These are phyloP conservation scores for Nebria salina DNA, from an alignment of 2,888 invertebrate genomes.

Conservation along the genomic window DNA sequence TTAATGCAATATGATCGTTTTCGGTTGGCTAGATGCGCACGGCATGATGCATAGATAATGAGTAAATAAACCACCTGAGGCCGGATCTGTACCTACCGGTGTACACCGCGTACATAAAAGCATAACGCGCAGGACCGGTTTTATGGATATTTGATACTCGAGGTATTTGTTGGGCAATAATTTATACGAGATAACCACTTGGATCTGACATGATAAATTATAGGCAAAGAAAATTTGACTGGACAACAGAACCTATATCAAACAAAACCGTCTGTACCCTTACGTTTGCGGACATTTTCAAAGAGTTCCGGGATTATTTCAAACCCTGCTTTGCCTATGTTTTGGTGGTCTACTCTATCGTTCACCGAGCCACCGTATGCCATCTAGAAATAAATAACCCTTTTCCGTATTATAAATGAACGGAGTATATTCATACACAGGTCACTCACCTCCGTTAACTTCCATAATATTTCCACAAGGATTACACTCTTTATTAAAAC, in stretches of 20 bases:
- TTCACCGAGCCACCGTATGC: not conserved
- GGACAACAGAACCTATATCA: constrained; percentile 45
- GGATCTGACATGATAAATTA: constrained; percentile 46
- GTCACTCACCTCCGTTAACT: not conserved
- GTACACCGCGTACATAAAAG: not conserved
- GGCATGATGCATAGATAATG: not conserved
- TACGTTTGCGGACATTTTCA: constrained; percentile 1
- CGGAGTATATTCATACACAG: not conserved
- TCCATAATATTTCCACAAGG: not conserved
- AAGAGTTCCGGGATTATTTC: not conserved
- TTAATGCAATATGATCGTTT: not conserved
- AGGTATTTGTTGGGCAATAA: constrained; percentile 41
- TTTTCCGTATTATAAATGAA: not conserved
- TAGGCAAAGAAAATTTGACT: constrained; percentile 45
- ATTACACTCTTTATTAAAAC: not conserved
- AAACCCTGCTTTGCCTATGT: not conserved
- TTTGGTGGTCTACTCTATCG: not conserved
- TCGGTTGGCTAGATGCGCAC: not conserved
- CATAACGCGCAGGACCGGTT: constrained; percentile 18
- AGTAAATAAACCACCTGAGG: not conserved
- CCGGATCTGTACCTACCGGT: not conserved
- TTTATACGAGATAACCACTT: constrained; percentile 43
- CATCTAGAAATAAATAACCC: not conserved
- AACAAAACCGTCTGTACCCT: constrained; percentile 9
- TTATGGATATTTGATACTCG: constrained; percentile 37